phyloP scores from a whole-genome alignment of 2,797 vertebrate species.

The Dendrocincla tyrannina region DNA sequence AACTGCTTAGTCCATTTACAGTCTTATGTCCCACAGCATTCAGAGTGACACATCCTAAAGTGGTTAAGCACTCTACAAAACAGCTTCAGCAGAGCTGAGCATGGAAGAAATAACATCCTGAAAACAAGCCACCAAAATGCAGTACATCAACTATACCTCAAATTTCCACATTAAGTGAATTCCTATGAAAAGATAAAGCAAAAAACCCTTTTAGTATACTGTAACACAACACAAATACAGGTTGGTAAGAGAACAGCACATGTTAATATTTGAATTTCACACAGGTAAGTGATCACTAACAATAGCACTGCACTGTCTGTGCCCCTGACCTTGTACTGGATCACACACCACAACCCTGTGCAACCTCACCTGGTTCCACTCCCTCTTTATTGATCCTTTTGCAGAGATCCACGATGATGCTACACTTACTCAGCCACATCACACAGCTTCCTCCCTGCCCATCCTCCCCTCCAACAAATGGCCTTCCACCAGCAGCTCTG shows the following conservation, averaged over 20 bases:
- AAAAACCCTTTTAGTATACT: neutral
- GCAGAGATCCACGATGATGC: accelerated
- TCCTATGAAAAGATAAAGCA: neutral
- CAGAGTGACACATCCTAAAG: neutral
- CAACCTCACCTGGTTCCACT: neutral
- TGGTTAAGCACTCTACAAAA: neutral
- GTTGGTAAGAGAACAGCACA: neutral
- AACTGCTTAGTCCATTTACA: neutral
- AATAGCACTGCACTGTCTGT: neutral
- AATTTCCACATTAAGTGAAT: neutral
- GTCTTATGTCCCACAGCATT: neutral
- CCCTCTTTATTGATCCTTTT: neutral
- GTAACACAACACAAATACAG: neutral
- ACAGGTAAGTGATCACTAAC: neutral
- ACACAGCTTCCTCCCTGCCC: neutral
- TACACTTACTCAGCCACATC: neutral
- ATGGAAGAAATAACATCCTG: neutral
- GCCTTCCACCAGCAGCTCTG: neutral
- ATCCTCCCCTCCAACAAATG: neutral
- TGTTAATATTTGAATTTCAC: neutral
- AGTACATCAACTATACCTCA: neutral
- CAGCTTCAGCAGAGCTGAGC: neutral
- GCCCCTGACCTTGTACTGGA: neutral
- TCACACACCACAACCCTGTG: neutral
- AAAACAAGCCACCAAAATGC: neutral